Base-by-base conservation (phyloP, 2,888 invertebrate species). In the Phaonia tiefii region DNA sequence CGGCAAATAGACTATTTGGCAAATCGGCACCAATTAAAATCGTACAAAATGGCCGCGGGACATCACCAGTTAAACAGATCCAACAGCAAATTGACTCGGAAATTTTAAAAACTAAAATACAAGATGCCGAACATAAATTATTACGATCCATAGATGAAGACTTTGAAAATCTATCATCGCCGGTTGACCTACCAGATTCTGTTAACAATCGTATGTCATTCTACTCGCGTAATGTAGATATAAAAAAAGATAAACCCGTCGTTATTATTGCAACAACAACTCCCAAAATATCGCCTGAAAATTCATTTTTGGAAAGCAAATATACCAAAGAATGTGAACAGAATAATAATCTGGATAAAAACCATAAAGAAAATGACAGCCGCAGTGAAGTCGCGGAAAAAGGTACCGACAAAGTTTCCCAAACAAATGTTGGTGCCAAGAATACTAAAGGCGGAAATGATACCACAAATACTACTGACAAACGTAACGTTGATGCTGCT, bases 21-120 rank as follows among this genome's bases (percentile, higher is more conserved):
- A 93, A 94, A 89, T 93, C 94, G 46, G 92, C 94, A 67, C 95
- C 95, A 3, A 95, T 95, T 86, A 93, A 94, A 88, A 95, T 95
- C 82, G 86, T 92, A 80, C 92, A 92, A 82, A 92, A 92, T 86
- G 93, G 92, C 84, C 90, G 92, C 80, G 93, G 93, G 60, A 92
- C 93, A 54, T 93, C 94, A 25, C 89, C 93, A 82, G 91, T 93
- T 82, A 93, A 94, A 69, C 94, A 94, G 89, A 93, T 93, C 86
- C 93, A 94, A 89, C 93, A 94, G 90, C 93, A 94, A 87, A 90
- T 95, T 83, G 94, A 95, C 88, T 89, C 93, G 75, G 94, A 95
- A 90, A 93, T 94, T 65, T 83, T 89, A 0, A 89, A 89, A 79
- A 86, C 87, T 0, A 89, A 89, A 75, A 89, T 89, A n/a, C 88